Percentiles rank a stretch among this genome's conserved stretches.
Evolutionary conservation across 92 coral and sea anemone species (phyloP).

Genomic region (Bergia sp.): DNA sequence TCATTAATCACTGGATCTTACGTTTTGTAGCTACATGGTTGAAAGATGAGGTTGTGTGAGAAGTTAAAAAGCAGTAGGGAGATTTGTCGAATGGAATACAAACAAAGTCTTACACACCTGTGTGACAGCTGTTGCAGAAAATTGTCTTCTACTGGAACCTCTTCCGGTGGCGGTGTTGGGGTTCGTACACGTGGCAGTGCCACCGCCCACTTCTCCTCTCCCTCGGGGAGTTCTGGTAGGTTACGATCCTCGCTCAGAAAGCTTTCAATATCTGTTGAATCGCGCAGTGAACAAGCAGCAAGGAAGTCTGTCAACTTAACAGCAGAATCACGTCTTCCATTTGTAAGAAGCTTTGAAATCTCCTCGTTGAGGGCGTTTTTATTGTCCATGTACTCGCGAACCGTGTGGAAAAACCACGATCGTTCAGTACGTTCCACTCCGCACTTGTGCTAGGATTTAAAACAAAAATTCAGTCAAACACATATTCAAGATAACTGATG

Average conservation of each 20-base stretch:
- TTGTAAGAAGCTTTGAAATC: conserved; percentile 68
- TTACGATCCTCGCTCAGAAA: conserved; percentile 59
- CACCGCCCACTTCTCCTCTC: conserved; percentile 72
- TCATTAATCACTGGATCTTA: no score
- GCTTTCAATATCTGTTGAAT: conserved; percentile 58
- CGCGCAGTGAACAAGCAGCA: conserved; percentile 39
- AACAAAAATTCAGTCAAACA: background rate
- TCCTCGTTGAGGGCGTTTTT: conserved; percentile 66
- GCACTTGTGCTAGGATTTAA: conserved; percentile 49
- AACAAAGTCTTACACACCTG: background rate
- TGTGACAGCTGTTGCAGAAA: background rate
- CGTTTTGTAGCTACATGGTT: background rate
- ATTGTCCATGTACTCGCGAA: conserved; percentile 54
- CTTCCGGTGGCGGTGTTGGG: conserved; percentile 55
- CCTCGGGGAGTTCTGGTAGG: conserved; percentile 61
- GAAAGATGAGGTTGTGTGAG: background rate
- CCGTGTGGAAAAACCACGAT: conserved; percentile 65
- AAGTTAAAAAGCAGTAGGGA: no score
- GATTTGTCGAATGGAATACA: background rate
- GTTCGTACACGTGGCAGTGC: conserved; percentile 27
- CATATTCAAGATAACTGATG: no score
- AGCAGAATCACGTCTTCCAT: conserved; percentile 52
- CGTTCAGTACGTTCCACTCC: conserved; percentile 50
- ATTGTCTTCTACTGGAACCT: background rate
- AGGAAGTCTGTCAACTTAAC: conserved; percentile 68